Base-by-base conservation (phyloP, 2,797 vertebrate species). In the Hippopotamyrus pictus region DNA sequence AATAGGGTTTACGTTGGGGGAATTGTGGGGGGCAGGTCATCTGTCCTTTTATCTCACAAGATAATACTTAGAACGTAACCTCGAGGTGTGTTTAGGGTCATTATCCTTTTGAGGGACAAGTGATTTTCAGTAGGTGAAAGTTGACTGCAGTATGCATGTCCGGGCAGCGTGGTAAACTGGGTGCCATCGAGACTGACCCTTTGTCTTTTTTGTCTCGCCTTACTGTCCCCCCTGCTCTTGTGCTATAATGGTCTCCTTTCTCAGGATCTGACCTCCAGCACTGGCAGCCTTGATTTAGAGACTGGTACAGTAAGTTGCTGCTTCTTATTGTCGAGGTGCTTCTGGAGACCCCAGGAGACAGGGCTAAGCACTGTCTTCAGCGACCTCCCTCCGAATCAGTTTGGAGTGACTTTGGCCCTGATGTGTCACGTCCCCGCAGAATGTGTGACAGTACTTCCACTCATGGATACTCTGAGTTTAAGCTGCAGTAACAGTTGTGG, bases 201-300 rank as follows among this genome's bases (percentile, higher is more conserved):
- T 8, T 33, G 12, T 90, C 22, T 90, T 93, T 92, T 96, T 96
- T 93, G 93, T 95, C 93, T 94, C 93, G 92, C 92, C 89, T 69
- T 92, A 93, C 89, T 91, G 79, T 82, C 88, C 62, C 54, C 91
- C 51, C 90, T 91, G 91, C 90, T 89, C 53, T 65, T 41, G 37
- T 88, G n/a, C 88, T 88, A 44, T 79, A 88, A 92, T 89, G 92
- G 91, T 62, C 51, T 93, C 92, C 90, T 96, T 96, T 96, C 96
- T 96, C 96, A 99, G 98, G 98, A 97, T 93, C 94, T 96, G 95
- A 96, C 96, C 93, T 98, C 97, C 95, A 97, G 97, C 95, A 95
- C 94, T 90, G 97, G 98, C 93, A 97, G 97, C 96, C 95, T 97
- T 95, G 96, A 97, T 94, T 96, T 95, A 91, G 95, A 96, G 93